Conservation (phyloP, 2,797 vertebrate genomes). For the Salarias fasciatus region DNA sequence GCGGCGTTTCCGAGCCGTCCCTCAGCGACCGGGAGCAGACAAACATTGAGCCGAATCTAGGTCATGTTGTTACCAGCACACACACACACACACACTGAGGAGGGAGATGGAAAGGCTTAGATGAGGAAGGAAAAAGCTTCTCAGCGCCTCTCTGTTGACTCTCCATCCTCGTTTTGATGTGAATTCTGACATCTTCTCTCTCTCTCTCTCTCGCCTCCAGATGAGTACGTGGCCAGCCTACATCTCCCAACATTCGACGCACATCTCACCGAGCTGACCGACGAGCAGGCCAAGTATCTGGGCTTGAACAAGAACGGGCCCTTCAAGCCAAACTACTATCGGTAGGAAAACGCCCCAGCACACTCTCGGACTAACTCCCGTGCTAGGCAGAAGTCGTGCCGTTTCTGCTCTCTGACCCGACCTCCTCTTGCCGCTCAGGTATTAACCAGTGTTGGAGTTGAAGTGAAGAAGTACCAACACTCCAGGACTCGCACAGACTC, state of each 20-base stretch:
- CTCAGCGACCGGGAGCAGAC: constrained; percentile 18
- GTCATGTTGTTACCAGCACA: constrained; percentile 60
- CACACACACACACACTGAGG: too few species aligned
- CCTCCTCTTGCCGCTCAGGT: constrained; percentile 84
- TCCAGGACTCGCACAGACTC: constrained; percentile 74
- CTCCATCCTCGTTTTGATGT: neutral
- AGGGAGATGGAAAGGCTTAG: constrained; percentile 21
- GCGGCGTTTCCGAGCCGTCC: constrained; percentile 8
- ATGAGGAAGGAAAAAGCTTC: constrained; percentile 3
- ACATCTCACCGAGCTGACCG: constrained; percentile 94
- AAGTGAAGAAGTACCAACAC: constrained; percentile 64
- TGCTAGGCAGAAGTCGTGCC: too few species aligned
- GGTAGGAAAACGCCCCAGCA: constrained; percentile 72
- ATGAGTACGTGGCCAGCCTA: constrained; percentile 98
- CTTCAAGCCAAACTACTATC: constrained; percentile 99
- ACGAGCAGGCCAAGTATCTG: constrained; percentile 98
- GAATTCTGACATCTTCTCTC: constrained; percentile 9
- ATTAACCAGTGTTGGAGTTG: constrained; percentile 80
- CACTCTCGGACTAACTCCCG: too few species aligned
- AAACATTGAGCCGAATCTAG: constrained; percentile 69
- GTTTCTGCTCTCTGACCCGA: too few species aligned
- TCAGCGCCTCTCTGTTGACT: neutral
- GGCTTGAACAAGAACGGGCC: constrained; percentile 98
- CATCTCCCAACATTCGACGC: constrained; percentile 97
- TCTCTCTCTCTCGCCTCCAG: constrained; percentile 73